Conservation (phyloP, 2,797 vertebrate species). For the Platyrinchus mystaceus region DNA sequence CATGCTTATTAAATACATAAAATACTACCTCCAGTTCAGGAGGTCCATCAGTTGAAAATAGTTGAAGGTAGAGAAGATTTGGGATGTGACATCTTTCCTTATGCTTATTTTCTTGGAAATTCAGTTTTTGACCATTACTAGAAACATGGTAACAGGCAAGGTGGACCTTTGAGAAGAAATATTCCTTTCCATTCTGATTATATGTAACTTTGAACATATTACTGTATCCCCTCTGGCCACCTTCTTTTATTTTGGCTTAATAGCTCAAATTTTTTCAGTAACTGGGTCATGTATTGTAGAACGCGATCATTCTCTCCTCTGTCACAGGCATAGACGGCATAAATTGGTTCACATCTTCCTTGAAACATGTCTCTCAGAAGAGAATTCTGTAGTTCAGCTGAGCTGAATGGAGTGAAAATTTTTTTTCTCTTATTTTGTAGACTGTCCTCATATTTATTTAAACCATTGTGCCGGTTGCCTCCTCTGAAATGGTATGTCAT, state of each 20-base stretch:
- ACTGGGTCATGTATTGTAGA: neutral
- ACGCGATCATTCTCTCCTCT: neutral
- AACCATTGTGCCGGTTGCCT: neutral
- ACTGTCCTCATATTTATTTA: neutral
- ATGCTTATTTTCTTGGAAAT: neutral
- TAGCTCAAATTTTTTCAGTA: neutral
- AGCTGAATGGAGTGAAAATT: neutral
- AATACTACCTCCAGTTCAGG: neutral
- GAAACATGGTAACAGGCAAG: neutral
- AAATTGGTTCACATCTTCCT: neutral
- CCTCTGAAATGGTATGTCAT: neutral
- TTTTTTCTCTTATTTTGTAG: neutral
- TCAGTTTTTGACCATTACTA: neutral
- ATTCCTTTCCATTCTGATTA: neutral
- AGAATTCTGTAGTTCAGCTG: neutral
- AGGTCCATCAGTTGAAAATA: neutral
- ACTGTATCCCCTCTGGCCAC: neutral
- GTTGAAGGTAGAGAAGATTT: neutral
- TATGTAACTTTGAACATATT: neutral
- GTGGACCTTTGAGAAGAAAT: neutral
- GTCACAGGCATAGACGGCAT: neutral
- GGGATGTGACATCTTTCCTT: neutral
- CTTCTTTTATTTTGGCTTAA: neutral
- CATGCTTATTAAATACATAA: neutral
- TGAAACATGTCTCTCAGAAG: neutral